Evolutionary conservation across 2,888 invertebrate genomes (phyloP), one percentile per base, ranked within the genome.

Genomic region (Steinernema hermaphroditum): DNA sequence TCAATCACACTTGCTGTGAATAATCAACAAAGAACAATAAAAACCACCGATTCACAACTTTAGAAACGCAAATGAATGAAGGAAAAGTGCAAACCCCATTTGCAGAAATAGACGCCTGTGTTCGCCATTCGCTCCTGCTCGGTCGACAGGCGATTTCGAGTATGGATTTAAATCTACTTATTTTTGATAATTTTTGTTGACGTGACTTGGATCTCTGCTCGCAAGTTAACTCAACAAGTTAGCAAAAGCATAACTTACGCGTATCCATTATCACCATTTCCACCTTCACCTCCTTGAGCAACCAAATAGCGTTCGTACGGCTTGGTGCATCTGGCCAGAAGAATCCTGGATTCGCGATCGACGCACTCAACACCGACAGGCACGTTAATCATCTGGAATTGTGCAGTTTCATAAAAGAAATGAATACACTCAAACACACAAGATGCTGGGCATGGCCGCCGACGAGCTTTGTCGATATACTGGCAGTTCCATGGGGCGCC

Each of bases 311-410:
- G 57, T 62, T 78, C 69, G 68, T 74, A 76, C 9, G 77, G 77
- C 19, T 70, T 72, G 12, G 72, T 75, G 37, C 83, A 84, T 71
- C 82, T 49, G 4, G 81, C 79, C 37, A 85, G 72, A 24, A 85
- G 62, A 24, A 74, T 72, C 41, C 76, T 77, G 1, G 73, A 75
- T 8, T 75, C 76, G 16, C 76, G 73, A 46, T 85, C 71, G 0
- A 85, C 81, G 32, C 82, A 78, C 74, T 86, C 85, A 1, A 83
- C 78, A 27, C 85, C 85, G 0, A 85, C 22, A 1, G 85, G 85
- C 29, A 85, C 83, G 8, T 83, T 75, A 29, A 85, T 75, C 46
- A 75, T 46, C 76, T 80, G 70, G 41, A 75, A 68, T 19, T n/a
- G n/a, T n/a, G n/a, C n/a, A n/a, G 74, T 70, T 29, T 72, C n/a